A percentile compares a stretch with the other conserved stretches of the same genome.
These are phyloP conservation scores for Copidosoma aretas DNA, from an alignment of 2,888 invertebrate species.

Conservation along the genomic window DNA sequence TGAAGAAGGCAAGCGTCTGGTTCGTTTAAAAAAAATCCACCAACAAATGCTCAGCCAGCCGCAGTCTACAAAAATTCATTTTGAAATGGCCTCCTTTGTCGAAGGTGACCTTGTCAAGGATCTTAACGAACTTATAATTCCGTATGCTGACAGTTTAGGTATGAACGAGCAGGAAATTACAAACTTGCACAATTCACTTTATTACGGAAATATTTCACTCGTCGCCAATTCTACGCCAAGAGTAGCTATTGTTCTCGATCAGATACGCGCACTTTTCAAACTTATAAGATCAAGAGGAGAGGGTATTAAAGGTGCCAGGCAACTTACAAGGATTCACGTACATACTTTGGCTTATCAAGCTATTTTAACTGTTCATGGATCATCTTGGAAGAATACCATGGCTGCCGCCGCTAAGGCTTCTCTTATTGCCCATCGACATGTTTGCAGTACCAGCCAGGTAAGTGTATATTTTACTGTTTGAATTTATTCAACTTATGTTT, in stretches of 20 bases:
- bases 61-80: slow-evolving; percentile 73
- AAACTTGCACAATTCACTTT: slow-evolving; percentile 75
- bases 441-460: slow-evolving; percentile 74
- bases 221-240: slow-evolving; percentile 81
- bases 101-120: slow-evolving; percentile 74
- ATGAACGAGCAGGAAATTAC: slow-evolving; percentile 90
- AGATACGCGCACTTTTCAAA: slow-evolving; percentile 76
- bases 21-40: slow-evolving; percentile 71
- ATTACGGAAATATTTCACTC: slow-evolving; percentile 74
- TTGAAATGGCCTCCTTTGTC: slow-evolving; percentile 87
- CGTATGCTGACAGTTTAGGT: slow-evolving; percentile 80
- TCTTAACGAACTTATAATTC: slow-evolving; percentile 72
- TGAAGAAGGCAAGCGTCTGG: slow-evolving; percentile 68
- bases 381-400: slow-evolving; percentile 78
- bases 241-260: slow-evolving; percentile 80
- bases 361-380: slow-evolving; percentile 73
- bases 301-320: slow-evolving; percentile 64
- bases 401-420: slow-evolving; percentile 85
- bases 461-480: slow-evolving; percentile 39
- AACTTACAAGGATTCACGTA: slow-evolving; percentile 79
- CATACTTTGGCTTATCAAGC: slow-evolving; percentile 90
- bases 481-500: neutral
- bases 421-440: slow-evolving; percentile 81
- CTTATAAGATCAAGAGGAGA: slow-evolving; percentile 64
- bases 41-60: slow-evolving; percentile 72